These are phyloP conservation scores for Resseliella maxima DNA, from an alignment of 2,888 invertebrate species.

Conservation along the genomic window DNA sequence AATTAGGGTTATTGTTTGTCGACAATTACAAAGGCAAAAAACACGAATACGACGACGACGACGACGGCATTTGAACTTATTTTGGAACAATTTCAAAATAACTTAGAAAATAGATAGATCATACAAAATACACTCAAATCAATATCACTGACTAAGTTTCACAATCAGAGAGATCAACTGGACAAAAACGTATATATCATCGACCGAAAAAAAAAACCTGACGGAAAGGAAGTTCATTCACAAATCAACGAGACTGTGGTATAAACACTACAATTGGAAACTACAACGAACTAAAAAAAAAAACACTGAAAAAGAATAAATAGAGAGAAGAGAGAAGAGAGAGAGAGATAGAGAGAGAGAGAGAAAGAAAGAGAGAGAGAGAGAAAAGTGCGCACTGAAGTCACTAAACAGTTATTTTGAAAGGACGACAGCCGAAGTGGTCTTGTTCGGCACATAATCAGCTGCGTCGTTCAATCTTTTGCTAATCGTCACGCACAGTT, in stretches of 20 bases:
- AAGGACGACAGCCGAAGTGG: background rate
- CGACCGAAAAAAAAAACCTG: no score
- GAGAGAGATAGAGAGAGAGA: background rate
- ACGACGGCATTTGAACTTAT: conserved; percentile 36
- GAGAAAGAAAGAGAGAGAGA: background rate
- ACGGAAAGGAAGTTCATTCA: no score
- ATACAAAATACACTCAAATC: background rate
- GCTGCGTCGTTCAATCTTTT: background rate
- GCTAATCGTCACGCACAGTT: background rate
- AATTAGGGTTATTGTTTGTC: conserved; percentile 18
- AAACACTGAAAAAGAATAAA: background rate
- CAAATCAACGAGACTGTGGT: no score
- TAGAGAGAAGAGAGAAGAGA: background rate
- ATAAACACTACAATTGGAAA: background rate
- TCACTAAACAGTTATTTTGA: background rate
- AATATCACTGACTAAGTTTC: no score
- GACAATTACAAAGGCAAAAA: conserved; percentile 6
- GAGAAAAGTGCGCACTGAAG: background rate
- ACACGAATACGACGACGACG: conserved; percentile 8
- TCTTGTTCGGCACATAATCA: background rate
- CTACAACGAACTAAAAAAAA: background rate
- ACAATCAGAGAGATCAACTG: no score
- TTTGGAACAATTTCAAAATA: conserved; percentile 26
- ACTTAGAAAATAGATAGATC: background rate
- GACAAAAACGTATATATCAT: no score